Base-by-base conservation (phyloP, 2,797 vertebrate species). In the Lacerta viridis region DNA sequence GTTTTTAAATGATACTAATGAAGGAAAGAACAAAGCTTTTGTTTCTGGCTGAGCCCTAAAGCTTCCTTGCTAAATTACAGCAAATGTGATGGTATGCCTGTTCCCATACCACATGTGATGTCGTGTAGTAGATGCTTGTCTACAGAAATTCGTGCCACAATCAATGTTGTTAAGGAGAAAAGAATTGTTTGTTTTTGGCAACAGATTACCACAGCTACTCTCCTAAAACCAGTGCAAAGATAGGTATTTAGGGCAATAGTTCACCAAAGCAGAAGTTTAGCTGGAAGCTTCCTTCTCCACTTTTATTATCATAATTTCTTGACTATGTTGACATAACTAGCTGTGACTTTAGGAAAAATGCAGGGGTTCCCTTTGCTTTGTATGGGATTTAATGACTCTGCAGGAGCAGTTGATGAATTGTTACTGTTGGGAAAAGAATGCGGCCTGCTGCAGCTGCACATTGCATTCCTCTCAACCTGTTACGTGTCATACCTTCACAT, bases 201-300 rank as follows among this genome's bases (percentile, higher is more conserved):
- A 50, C 13, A 33, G 17, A 68, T 20, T 66, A 66, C 25, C 20
- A 10, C 5, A 83, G 43, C 29, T 20, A 33, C 17, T n/a, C 29
- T 71, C 46, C 29, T 36, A 64, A 33, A 39, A 68, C 88, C 83
- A 86, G 61, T 82, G 86, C 90, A 90, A 90, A 92, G 86, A 15
- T 81, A 90, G 87, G 81, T 94, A 94, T 93, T 92, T 91, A 88
- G 92, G 91, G 93, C 93, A 93, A 90, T 93, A 92, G 93, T 91
- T 94, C 94, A 89, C 90, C 80, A 88, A 93, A 93, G 85, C 91
- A 93, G 91, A 50, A 80, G 91, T 86, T 83, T 90, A 94, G 77
- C 85, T 89, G 4, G 88, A 79, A 86, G 71, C 83, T 93, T 83
- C 29, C 92, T 93, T 88, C 91, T 85, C 87, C 88, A 92, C 87